Base-by-base conservation (phyloP, 1,140 invertebrate genomes). In the Lucilia sericata region DNA sequence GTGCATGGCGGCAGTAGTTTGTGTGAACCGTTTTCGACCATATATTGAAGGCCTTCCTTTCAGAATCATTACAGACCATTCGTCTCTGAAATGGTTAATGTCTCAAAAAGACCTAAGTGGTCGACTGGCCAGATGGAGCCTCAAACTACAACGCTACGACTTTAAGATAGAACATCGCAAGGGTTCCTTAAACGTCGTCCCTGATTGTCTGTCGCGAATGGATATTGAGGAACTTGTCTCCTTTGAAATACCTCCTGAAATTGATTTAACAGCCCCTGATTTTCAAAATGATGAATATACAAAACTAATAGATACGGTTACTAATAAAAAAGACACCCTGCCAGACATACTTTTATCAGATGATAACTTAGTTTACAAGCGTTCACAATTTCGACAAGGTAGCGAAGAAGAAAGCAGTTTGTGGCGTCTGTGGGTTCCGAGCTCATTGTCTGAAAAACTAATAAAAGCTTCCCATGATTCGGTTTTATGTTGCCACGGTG, bases 1-100 rank as follows among this genome's bases (percentile, higher is more conserved):
- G 87, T 88, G 88, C 76, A 85, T 92, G 13, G 92, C 74, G 7
- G 74, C 74, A 42, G 36, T 76, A n/a, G 36, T 76, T 1, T 76
- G 74, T 10, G 74, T 74, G 5, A 74, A 74, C 10, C 19, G 74
- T 8, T 74, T 74, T 30, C 30, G 74, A 30, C 74, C 74, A 13
- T 74, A 74, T 30, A 74, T 74, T 5, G 74, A 74, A 74, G 74
- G 74, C 13, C 74, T 74, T 13, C 74, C 74, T 1, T 74, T 74
- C 25, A 21, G 74, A 25, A 74, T 74, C 8, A 74, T 74, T 34
- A 74, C 74, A 7, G 74, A 74, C 25, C 74, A 74, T 25, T 25
- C 74, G 1, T 30, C 21, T 13, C 13, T 74, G 9, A 42, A 21
- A 25, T 88, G 87, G 86, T 83, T 88, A 14, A 84, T 85, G 82